Conservation (phyloP, 2,888 invertebrate genomes). For the Hedya salicella region DNA sequence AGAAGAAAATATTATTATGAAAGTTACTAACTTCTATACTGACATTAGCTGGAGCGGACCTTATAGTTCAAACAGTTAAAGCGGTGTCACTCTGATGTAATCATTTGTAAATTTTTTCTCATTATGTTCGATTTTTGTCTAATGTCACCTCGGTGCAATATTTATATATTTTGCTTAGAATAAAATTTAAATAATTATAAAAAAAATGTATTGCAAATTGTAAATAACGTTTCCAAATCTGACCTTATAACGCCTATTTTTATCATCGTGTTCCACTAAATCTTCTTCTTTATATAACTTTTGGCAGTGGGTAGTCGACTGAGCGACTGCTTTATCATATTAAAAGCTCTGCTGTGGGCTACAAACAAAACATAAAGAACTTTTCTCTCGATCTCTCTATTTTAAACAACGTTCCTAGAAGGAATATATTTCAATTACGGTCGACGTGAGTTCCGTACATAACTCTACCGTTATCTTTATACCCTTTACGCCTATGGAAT, state of each 20-base stretch:
- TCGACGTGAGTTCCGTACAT: slow-evolving; percentile 5
- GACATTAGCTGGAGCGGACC: no score
- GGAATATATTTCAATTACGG: background rate
- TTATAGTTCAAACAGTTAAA: no score
- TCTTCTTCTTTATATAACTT: background rate
- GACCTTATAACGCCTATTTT: background rate
- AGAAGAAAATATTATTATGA: no score
- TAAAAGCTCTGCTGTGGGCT: background rate
- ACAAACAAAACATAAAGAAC: background rate
- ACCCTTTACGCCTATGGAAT: slow-evolving; percentile 16
- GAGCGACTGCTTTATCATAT: background rate
- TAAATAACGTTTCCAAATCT: no score
- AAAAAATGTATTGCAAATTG: no score
- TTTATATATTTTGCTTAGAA: no score
- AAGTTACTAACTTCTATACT: no score
- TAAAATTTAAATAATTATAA: no score
- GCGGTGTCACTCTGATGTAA: no score
- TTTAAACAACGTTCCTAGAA: background rate
- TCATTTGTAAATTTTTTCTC: no score
- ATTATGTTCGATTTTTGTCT: no score
- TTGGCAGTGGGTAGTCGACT: background rate
- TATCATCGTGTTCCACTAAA: background rate
- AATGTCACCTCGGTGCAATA: no score
- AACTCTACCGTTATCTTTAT: slow-evolving; percentile 22
- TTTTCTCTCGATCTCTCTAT: background rate